phyloP scores from a whole-genome alignment of 2,113 vertebrate species.

The Artemisiospiza belli region DNA sequence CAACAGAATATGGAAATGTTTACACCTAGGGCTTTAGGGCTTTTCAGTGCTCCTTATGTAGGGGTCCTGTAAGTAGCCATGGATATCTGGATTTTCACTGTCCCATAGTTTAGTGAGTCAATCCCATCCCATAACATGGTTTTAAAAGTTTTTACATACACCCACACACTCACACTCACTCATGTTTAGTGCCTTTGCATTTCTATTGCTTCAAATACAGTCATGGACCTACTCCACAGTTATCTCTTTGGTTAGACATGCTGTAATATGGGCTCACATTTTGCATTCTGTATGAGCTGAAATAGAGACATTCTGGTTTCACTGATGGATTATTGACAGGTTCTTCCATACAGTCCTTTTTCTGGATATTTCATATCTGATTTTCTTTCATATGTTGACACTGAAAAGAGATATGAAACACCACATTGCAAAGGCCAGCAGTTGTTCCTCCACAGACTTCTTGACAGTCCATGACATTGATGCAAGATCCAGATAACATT shows the following conservation, averaged over 20 bases:
- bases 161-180: no score
- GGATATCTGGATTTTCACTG: not conserved
- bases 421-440: not conserved
- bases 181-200: not conserved
- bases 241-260: not conserved
- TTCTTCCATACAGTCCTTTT: not conserved
- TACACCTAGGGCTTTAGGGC: not conserved
- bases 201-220: not conserved
- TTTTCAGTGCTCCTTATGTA: not conserved
- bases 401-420: not conserved
- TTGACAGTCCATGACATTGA: not conserved
- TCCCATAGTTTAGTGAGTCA: not conserved
- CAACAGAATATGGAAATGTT: not conserved
- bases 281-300: not conserved
- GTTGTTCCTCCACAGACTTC: not conserved
- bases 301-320: not conserved
- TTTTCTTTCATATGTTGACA: not conserved
- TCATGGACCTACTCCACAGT: not conserved
- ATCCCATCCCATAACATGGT: not conserved
- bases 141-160: not conserved
- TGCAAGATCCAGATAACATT: not conserved
- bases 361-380: not conserved
- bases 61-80: not conserved
- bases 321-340: not conserved
- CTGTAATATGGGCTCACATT: not conserved